These are phyloP conservation scores for Mythimna impura DNA, from an alignment of 2,888 invertebrate genomes.

Conservation along the genomic window DNA sequence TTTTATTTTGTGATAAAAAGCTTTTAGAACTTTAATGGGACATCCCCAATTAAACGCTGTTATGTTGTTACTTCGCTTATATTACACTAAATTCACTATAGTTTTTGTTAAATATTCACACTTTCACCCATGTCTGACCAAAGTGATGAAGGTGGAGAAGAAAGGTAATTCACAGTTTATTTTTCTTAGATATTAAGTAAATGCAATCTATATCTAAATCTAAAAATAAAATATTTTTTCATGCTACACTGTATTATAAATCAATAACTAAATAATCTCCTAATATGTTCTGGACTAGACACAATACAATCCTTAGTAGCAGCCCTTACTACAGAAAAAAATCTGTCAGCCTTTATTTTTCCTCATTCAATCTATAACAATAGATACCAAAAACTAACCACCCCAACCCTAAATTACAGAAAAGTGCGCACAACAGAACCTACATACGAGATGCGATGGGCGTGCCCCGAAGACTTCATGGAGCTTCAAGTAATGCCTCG, in stretches of 20 bases:
- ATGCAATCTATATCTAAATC: not conserved
- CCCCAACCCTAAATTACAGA: slow-evolving; percentile 73
- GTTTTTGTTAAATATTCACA: slow-evolving; percentile 38
- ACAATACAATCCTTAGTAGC: not conserved
- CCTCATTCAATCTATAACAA: not conserved
- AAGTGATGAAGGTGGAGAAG: slow-evolving; percentile 82
- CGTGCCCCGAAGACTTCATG: slow-evolving; percentile 94
- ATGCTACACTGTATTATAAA: not conserved
- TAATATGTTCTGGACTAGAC: not conserved
- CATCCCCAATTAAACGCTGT: not conserved
- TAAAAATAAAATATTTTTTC: not conserved
- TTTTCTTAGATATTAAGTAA: not conserved
- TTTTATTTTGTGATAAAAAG: too few relatives aligned
- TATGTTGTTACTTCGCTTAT: slow-evolving; percentile 6
- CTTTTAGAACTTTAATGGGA: not conserved
- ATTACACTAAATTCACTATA: slow-evolving; percentile 16
- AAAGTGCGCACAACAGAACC: slow-evolving; percentile 92
- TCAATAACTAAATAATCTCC: not conserved
- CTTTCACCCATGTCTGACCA: slow-evolving; percentile 79
- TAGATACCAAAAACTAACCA: not conserved
- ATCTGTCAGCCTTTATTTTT: not conserved
- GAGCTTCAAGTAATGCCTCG: slow-evolving; percentile 95
- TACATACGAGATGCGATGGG: slow-evolving; percentile 95
- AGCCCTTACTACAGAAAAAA: not conserved
- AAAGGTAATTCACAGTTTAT: slow-evolving; percentile 73